Percentiles rank a stretch among this genome's conserved stretches.
phyloP scores from a whole-genome alignment of 2,797 vertebrate species.

The Philypnodon macrostomus region DNA sequence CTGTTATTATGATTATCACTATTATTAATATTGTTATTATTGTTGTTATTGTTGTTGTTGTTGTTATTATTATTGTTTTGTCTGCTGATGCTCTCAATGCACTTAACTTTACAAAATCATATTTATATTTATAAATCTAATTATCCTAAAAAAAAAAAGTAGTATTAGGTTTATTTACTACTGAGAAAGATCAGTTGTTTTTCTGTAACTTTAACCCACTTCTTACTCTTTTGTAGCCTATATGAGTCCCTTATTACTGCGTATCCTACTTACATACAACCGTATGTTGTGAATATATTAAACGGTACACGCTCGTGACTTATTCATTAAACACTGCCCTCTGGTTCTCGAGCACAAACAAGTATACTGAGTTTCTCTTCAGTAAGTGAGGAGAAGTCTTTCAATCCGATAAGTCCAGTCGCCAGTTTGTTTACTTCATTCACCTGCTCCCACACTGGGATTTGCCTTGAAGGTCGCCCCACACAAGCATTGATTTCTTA shows the following conservation, averaged over 20 bases:
- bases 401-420: neutral
- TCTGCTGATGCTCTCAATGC: too few relatives aligned
- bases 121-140: too few relatives aligned
- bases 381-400: neutral
- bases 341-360: neutral
- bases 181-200: too few relatives aligned
- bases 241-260: neutral
- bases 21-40: too few relatives aligned
- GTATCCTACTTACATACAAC: slow-evolving; percentile 5
- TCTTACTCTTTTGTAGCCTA: too few relatives aligned
- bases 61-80: too few relatives aligned
- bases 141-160: too few relatives aligned
- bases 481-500: neutral
- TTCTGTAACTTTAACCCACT: too few relatives aligned
- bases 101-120: too few relatives aligned
- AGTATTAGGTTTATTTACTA: too few relatives aligned
- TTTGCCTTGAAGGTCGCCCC: slow-evolving; percentile 3
- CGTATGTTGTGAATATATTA: slow-evolving; percentile 4
- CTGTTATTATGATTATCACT: too few relatives aligned
- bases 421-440: slow-evolving; percentile 1
- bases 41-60: too few relatives aligned
- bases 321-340: slow-evolving; percentile 6
- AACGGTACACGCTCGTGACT: neutral
- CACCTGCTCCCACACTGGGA: neutral
- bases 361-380: neutral